phyloP scores from a whole-genome alignment of 2,888 invertebrate species.

The Bellardia pandia region DNA sequence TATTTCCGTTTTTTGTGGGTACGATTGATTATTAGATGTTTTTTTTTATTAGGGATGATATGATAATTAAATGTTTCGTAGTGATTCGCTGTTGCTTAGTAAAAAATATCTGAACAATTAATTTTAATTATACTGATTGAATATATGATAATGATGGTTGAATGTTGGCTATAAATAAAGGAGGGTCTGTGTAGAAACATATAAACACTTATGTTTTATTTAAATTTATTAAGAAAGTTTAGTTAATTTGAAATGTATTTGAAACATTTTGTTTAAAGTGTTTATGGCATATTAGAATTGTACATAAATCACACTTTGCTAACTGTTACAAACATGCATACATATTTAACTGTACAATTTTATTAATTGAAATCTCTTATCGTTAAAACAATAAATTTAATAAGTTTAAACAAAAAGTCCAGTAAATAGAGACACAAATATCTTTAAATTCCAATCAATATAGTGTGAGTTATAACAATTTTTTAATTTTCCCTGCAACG shows the following conservation, averaged over 20 bases:
- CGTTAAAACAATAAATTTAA: constrained; percentile 29
- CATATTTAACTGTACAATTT: not conserved
- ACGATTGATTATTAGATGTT: not conserved
- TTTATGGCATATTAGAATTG: constrained; percentile 20
- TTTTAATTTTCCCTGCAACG: constrained; percentile 14
- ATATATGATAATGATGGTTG: constrained; percentile 41
- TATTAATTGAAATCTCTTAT: not conserved
- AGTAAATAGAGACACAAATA: not conserved
- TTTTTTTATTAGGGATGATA: constrained; percentile 56
- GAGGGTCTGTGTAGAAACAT: constrained; percentile 25
- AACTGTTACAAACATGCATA: too few relatives aligned
- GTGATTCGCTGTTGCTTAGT: constrained; percentile 3
- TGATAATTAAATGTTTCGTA: constrained; percentile 58
- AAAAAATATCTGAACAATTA: constrained; percentile 47
- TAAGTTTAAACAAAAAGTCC: constrained; percentile 8
- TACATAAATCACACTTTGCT: constrained; percentile 15
- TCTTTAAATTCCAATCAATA: constrained; percentile 27
- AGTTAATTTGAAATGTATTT: not conserved
- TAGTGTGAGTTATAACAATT: constrained; percentile 59
- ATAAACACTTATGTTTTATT: not conserved
- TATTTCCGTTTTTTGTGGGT: constrained; percentile 62
- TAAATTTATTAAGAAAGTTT: constrained; percentile 16
- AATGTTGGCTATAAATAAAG: constrained; percentile 10
- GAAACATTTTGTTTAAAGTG: not conserved
- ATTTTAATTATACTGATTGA: constrained; percentile 59